Conservation (phyloP, 2,797 vertebrate genomes). For the Dromococcyx pavoninus region DNA sequence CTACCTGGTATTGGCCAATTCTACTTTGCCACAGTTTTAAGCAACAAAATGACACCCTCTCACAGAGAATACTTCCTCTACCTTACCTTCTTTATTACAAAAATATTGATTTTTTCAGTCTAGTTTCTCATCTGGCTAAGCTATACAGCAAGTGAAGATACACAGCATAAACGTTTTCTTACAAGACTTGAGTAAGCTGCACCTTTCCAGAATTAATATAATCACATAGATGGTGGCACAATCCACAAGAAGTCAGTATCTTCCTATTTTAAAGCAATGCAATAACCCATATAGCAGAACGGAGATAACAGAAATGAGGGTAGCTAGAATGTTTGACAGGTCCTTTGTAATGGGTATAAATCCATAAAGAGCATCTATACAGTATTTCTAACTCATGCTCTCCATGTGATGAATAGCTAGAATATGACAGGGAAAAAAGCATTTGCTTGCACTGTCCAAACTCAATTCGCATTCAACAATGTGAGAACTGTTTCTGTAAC, state of each 20-base stretch:
- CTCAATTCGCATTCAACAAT: background rate
- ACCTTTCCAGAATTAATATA: constrained; percentile 13
- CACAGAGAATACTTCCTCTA: background rate
- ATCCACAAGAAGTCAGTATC: background rate
- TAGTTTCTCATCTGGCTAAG: background rate
- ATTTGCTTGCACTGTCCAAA: background rate
- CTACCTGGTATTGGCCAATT: background rate
- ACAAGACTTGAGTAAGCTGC: background rate
- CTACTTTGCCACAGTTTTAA: background rate
- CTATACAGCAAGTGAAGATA: background rate
- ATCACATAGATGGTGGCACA: background rate
- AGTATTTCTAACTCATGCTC: background rate
- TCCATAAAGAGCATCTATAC: background rate
- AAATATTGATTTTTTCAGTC: background rate
- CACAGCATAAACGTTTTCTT: background rate
- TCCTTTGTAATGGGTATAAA: background rate
- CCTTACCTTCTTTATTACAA: background rate
- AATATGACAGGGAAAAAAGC: background rate
- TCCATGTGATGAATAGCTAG: background rate
- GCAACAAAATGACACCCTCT: background rate
- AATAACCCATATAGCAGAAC: constrained; percentile 7
- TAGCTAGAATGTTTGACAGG: background rate
- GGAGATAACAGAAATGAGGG: background rate
- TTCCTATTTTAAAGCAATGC: constrained; percentile 22
- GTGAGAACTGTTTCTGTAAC: background rate